Conservation (phyloP, 2,113 vertebrate genomes). For the Emydura subglobosa region DNA sequence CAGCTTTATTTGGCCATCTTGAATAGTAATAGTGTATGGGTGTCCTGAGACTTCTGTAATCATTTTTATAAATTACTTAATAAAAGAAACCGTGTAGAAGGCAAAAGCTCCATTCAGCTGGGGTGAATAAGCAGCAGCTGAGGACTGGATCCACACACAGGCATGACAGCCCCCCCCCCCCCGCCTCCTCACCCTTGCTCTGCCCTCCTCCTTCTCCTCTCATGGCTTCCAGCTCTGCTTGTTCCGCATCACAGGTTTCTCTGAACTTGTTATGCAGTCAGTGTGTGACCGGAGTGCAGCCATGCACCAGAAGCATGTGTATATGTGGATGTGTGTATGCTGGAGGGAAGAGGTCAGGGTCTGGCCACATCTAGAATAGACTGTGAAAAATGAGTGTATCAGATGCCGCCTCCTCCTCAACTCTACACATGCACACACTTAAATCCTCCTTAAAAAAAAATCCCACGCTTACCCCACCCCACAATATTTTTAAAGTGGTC, state of each 20-base stretch:
- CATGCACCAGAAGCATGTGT: not conserved
- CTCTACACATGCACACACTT: not conserved
- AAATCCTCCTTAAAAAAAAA: not conserved
- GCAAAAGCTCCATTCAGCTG: not conserved
- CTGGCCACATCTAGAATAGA: fast-evolving
- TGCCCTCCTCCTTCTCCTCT: not conserved
- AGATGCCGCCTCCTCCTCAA: not conserved
- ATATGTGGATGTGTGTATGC: fast-evolving
- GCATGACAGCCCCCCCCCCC: fast-evolving
- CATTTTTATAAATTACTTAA: constrained; percentile 10
- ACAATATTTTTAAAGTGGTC: not conserved
- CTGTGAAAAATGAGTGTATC: not conserved
- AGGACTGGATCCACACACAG: not conserved
- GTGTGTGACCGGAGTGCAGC: not conserved
- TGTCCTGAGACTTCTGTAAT: not conserved
- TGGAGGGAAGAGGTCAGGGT: not conserved
- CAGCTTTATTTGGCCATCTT: not conserved
- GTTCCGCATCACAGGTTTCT: not conserved
- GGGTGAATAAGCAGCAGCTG: not conserved
- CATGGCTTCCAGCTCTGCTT: not conserved
- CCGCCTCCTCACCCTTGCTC: not conserved
- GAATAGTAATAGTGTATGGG: not conserved
- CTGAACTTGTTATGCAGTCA: not conserved
- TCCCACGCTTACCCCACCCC: not conserved
- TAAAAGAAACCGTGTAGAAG: not conserved